Percentiles rank a stretch among this genome's conserved stretches.
phyloP scores from a whole-genome alignment of 2,113 vertebrate genomes.

The Oncorhynchus nerka region DNA sequence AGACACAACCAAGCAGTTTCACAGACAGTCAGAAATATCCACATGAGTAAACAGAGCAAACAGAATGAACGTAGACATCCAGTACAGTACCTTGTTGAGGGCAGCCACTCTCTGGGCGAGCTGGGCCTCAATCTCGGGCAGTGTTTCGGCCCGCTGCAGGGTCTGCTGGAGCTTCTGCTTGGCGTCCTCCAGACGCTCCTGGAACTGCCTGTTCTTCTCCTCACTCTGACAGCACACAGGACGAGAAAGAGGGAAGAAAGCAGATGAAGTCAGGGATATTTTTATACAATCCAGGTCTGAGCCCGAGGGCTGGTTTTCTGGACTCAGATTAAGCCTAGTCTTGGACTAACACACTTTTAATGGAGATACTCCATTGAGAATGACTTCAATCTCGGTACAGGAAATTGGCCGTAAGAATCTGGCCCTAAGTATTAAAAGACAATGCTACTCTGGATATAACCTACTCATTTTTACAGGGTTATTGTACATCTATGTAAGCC shows the following conservation, averaged over 20 bases:
- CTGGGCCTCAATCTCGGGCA: constrained; percentile 91
- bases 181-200: constrained; percentile 89
- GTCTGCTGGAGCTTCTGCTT: constrained; percentile 95
- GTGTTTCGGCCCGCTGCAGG: constrained; percentile 87
- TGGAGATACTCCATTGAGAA: too few species aligned
- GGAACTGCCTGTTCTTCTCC: constrained; percentile 90
- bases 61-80: background rate
- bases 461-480: too few species aligned
- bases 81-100: constrained; percentile 81
- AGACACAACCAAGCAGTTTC: background rate
- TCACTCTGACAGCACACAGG: constrained; percentile 78
- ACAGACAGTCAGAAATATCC: background rate
- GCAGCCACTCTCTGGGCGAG: constrained; percentile 89
- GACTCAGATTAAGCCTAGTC: too few species aligned
- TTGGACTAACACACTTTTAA: too few species aligned
- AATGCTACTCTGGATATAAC: too few species aligned
- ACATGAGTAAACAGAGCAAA: background rate
- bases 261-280: background rate
- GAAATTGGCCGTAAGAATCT: too few species aligned
- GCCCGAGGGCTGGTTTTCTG: too few species aligned
- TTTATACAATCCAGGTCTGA: too few species aligned
- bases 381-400: too few species aligned
- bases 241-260: background rate
- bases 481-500: too few species aligned
- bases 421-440: too few species aligned